These are phyloP conservation scores for Caradrina kadenii DNA, from an alignment of 2,888 invertebrate species.

Conservation along the genomic window DNA sequence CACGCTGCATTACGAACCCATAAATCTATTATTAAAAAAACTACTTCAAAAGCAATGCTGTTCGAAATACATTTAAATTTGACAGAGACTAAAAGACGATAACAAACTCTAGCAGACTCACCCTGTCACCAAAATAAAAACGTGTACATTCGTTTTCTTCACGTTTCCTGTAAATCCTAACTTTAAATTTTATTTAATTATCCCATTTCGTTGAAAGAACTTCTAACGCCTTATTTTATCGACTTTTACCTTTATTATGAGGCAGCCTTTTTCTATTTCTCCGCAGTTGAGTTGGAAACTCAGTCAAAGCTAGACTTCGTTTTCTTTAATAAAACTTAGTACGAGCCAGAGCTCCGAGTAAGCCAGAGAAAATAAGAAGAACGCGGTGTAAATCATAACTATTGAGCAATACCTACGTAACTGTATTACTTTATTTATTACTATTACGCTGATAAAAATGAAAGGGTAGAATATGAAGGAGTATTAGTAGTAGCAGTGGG, in stretches of 20 bases:
- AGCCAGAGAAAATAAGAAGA: constrained; percentile 46
- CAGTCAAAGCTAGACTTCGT: constrained; percentile 60
- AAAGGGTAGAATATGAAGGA: not conserved
- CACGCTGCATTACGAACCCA: too few relatives aligned
- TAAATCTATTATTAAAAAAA: too few relatives aligned
- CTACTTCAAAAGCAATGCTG: too few relatives aligned
- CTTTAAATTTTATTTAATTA: constrained; percentile 6
- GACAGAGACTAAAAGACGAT: too few relatives aligned
- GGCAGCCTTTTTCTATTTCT: constrained; percentile 46
- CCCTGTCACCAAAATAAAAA: not conserved
- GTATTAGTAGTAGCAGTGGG: too few relatives aligned
- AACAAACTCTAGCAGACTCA: not conserved
- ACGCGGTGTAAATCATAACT: constrained; percentile 52
- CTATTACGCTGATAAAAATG: constrained; percentile 1
- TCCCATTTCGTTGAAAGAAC: constrained; percentile 1
- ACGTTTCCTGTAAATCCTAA: not conserved
- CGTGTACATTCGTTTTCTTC: not conserved
- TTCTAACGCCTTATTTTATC: constrained; percentile 49
- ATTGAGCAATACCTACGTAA: constrained; percentile 24
- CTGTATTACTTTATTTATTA: constrained; percentile 14
- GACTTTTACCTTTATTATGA: constrained; percentile 45
- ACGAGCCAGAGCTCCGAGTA: constrained; percentile 14
- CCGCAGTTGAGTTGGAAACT: constrained; percentile 45
- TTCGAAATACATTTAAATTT: too few relatives aligned
- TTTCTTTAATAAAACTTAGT: constrained; percentile 66